Evolutionary conservation across 2,797 vertebrate species (phyloP), one percentile per base, ranked within the genome.

Genomic region (Lepilemur ruficaudatus): DNA sequence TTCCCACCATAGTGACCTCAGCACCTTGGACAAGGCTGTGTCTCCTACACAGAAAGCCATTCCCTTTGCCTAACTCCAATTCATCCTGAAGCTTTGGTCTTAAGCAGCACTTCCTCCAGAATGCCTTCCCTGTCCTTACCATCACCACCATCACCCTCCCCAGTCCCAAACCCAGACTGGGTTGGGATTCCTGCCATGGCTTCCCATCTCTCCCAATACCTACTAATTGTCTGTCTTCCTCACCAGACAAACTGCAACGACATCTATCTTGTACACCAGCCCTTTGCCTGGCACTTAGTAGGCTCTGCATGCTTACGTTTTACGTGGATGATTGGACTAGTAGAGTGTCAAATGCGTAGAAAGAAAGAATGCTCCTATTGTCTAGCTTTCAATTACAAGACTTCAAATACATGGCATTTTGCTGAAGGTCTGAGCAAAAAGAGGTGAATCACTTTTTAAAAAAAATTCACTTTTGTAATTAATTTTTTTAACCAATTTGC

Each of bases 401-500:
- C 59, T 95, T 87, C 72, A 91, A 95, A 73, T 43, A 65, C 1
- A 65, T 4, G 43, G 43, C 1, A 30, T 76, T 93, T 94, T 65
- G 59, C 70, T 69, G 6, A 91, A 91, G 69, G 78, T 76, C 75
- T 89, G 41, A 89, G 38, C 48, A 94, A 78, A 96, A 95, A 57
- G 52, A 57, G 52, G 75, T 67, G 95, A 89, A 93, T 91, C 65
- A 61, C 70, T 72, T 94, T 67, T 76, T 84, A 46, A 9, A 38
- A 46, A 9, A 38, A 55, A 38, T 85, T 83, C 41, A 15, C 81
- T 93, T 92, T 81, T 87, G 61, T 67, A 90, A 97, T 78, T 91
- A 90, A 97, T 70, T 91, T 94, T 91, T 94, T 38, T 43, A 94
- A 69, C 67, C 78, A 81, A 87, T 94, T 88, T 95, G n/a, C 73